Base-by-base conservation (phyloP, 1,140 invertebrate species). In the Saxidomus purpurata region DNA sequence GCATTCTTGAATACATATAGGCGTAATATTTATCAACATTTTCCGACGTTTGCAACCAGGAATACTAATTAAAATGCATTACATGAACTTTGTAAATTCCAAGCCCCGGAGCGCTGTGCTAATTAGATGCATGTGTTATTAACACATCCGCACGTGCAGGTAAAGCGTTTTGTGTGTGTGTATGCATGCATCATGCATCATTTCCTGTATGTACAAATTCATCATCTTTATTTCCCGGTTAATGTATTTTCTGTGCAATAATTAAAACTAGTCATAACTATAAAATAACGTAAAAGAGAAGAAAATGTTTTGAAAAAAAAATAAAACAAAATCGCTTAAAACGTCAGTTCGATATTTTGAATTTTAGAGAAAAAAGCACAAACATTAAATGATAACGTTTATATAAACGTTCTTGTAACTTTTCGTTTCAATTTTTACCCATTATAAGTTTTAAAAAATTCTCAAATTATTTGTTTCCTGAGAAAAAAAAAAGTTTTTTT, bases 81-180 rank as follows among this genome's bases (percentile, higher is more conserved):
- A 71, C 34, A 17, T 71, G 67, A 71, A 38, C 67, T 71, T 36
- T 71, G 17, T 38, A 71, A 9, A 71, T 71, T 36, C 36, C 34
- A 6, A 38, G 67, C 67, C 67, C 67, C 22, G 25, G 34, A 71
- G 67, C 67, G 34, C 6, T 15, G 3, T 19, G n/a, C 36, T 71
- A 71, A 71, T 71, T 36, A 71, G 67, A 40, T 71, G 67, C 67
- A 71, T n/a, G 67, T 71, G 67, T 28, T 19, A 40, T 63, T 63
- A 1, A 63, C 59, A n/a, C 59, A 63, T 28, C 11, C 28, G 34
- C 67, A 71, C 67, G 67, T 71, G 67, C 67, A 38, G 19, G 25
- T 63, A 63, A 63, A 63, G 31, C 34, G 34, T 36, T 71, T 38
- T 9, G 11, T 17, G n/a, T 25, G n/a, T 71, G 34, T 71, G n/a